Evolutionary conservation across 2,888 invertebrate genomes (phyloP), one percentile per base, ranked within the genome.

Genomic region (Aspidapion aeneum): DNA sequence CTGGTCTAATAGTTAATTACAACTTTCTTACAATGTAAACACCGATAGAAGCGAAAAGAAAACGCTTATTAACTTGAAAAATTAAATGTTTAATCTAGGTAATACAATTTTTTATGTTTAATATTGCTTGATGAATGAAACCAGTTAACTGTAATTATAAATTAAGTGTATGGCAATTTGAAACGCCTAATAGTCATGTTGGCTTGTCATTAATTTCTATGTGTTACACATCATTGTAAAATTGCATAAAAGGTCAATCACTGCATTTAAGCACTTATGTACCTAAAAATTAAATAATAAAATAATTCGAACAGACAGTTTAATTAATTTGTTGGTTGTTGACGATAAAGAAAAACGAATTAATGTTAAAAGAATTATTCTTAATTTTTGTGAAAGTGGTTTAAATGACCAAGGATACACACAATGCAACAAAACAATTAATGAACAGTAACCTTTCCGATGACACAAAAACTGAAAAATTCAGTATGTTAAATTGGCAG

Each of bases 401-500:
- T 7, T 35, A 35, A 35, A 12, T 35, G 3, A 12, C 35, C 35
- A 35, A 35, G 35, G 35, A 35, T 35, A 35, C n/a, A n/a, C n/a
- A n/a, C 3, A 35, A 35, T 35, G 35, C 35, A 35, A 35, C 35
- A 35, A n/a, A 35, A 35, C 35, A 35, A 35, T 35, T 35, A 35
- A 35, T 35, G 3, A 35, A 35, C 51, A 17, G 21, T 51, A 58
- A 58, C 58, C 51, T 58, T 50, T 58, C 21, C 51, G 51, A 58
- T 58, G 58, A 58, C 21, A 58, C 21, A 51, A 58, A 58, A 58
- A 50, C 58, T 50, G 51, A 58, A 58, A 58, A 58, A 58, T 21
- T 58, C 49, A 50, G 58, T 51, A 18, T 18, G 49, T 58, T 58
- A 58, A 58, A 58, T 58, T 58, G 58, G 58, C 58, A 58, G 58